These are phyloP conservation scores for Mesorhabditis spiculigera DNA, from an alignment of 2,888 invertebrate species.

Conservation along the genomic window DNA sequence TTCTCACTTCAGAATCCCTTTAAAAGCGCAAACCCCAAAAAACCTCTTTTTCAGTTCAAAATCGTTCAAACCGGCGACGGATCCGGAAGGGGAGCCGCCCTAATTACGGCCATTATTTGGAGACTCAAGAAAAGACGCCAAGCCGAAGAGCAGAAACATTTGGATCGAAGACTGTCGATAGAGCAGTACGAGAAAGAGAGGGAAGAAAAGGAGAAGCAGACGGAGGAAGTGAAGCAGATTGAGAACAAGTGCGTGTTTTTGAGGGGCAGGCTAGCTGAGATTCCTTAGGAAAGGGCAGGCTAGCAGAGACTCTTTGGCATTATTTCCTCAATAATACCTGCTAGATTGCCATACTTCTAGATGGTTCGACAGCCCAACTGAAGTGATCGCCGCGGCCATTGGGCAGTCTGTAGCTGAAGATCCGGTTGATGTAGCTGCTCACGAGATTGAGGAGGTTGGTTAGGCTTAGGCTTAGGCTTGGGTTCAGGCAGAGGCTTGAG, in stretches of 20 bases:
- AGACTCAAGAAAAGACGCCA: background rate
- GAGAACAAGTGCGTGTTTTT: background rate
- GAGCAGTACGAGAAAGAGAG: background rate
- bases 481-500: no score
- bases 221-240: background rate
- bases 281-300: no score
- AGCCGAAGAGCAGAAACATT: background rate
- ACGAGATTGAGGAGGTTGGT: background rate
- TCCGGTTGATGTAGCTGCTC: conserved; percentile 1
- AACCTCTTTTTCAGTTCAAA: conserved; percentile 73
- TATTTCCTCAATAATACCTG: no score
- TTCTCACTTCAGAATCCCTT: no score
- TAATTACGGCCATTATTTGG: conserved; percentile 77
- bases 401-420: background rate
- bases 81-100: conserved; percentile 86
- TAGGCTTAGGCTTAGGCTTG: no score
- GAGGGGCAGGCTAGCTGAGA: no score
- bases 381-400: background rate
- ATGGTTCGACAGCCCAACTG: background rate
- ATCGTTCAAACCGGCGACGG: conserved; percentile 90
- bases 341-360: background rate
- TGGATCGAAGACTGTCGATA: background rate
- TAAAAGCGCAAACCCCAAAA: no score
- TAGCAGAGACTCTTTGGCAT: no score
- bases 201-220: conserved; percentile 3